Evolutionary conservation across 2,113 vertebrate species (phyloP), one percentile per base, ranked within the genome.

Genomic region (Pelecanus crispus): DNA sequence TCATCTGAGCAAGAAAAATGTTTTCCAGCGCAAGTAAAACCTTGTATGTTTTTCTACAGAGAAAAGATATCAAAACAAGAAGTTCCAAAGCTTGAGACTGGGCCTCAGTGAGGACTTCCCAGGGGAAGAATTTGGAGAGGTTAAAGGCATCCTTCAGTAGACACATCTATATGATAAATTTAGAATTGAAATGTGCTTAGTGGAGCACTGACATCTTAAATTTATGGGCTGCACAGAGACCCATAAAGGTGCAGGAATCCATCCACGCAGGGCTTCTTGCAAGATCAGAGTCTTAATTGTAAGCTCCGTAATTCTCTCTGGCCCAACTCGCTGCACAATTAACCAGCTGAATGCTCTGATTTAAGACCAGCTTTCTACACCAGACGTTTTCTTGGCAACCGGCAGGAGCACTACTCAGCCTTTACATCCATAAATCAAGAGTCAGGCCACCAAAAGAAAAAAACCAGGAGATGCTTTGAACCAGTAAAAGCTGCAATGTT

Each of bases 161-260:
- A 84, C 87, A 94, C 65, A 95, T 81, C 88, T 86, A 34, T 58
- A 42, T 59, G 95, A 84, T 81, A 94, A 91, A 81, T 84, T 96
- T 87, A 67, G 93, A 81, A 70, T 13, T 62, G 80, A 83, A 86
- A 55, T 87, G 82, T 47, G 22, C 68, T 81, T 49, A 71, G 81
- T 63, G 56, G 61, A 87, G 52, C 73, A 36, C 55, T 32, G 87
- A 81, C 77, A 85, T 62, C 70, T 70, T 17, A 70, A 63, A 81
- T 93, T 38, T 34, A 66, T 78, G 59, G 50, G 36, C 83, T 84
- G 71, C 55, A 34, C 38, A 31, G 75, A 90, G 89, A 66, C 20
- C 68, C 50, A 13, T 16, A 9, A 40, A 63, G 77, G 83, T 6
- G 0, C 45, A 10, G 8, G 80, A 83, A 86, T 78, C 91, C 80